These are phyloP conservation scores for Diplogasteroides magnus DNA, from an alignment of 1,140 invertebrate genomes.

Conservation along the genomic window DNA sequence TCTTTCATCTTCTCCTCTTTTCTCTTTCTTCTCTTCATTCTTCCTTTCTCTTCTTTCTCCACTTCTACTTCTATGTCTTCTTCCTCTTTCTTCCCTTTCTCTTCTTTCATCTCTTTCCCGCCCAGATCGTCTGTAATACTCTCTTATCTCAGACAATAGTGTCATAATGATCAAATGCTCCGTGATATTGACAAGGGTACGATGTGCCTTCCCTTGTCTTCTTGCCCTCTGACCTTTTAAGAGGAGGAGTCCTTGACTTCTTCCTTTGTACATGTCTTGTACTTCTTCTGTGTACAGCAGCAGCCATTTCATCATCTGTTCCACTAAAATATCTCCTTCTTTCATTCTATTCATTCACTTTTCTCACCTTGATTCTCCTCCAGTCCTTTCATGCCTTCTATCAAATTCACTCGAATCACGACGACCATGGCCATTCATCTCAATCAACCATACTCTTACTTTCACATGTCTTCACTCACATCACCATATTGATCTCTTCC, in stretches of 20 bases:
- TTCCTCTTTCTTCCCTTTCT: conserved; percentile 10
- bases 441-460: not conserved
- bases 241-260: conserved; percentile 8
- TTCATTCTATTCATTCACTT: not conserved
- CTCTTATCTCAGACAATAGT: not conserved
- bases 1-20: not conserved
- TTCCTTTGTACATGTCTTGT: conserved; percentile 6
- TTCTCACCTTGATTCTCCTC: conserved; percentile 4
- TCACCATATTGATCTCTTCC: not conserved
- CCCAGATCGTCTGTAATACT: not conserved
- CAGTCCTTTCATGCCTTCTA: not conserved
- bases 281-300: conserved; percentile 3
- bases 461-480: not conserved
- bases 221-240: conserved; percentile 7
- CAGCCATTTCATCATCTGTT: not conserved
- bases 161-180: no score
- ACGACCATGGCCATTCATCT: not conserved
- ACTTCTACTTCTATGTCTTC: conserved; percentile 17
- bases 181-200: no score
- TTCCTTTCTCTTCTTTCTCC: conserved; percentile 3
- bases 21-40: not conserved
- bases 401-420: not conserved
- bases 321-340: not conserved
- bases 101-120: not conserved
- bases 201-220: not conserved